Evolutionary conservation across 2,113 vertebrate species (phyloP), one percentile per base, ranked within the genome.

Genomic region (Acanthisitta chloris): DNA sequence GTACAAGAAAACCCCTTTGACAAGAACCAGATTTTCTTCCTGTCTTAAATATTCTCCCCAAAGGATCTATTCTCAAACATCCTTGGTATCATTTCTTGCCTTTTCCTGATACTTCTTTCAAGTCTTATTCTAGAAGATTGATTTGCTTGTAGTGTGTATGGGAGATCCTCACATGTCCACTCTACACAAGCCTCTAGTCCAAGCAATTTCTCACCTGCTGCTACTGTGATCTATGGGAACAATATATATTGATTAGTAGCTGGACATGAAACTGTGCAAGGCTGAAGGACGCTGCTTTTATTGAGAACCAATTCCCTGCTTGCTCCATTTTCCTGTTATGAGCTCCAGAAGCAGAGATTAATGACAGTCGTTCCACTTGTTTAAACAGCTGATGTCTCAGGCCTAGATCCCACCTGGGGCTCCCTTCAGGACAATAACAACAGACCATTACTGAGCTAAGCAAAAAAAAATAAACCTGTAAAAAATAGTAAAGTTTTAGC

Each of bases 321-420:
- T 82, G 79, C 91, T 97, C 90, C 78, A 88, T 97, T 97, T 96
- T 94, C 89, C 90, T 86, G 87, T 94, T 97, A 95, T 84, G 88
- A 96, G 94, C 78, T 96, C 87, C 92, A 97, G 90, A 97, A 97
- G 86, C 79, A 86, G 81, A 97, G 97, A 97, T 97, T 96, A 94
- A 97, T 94, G 92, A 54, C 62, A 79, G 89, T 71, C 1, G 28
- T 96, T 97, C 88, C 51, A 65, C 96, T 96, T 97, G 90, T 96
- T 97, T 97, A 97, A 97, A 90, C 96, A 97, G 94, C 81, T 96
- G 92, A 95, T 96, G 87, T 95, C 92, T 97, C 76, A 92, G 94
- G 76, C 73, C 82, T 59, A 33, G 76, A 65, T 95, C 83, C 83
- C 95, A 96, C 94, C 90, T 96, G 97, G 81, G 91, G 85, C 94